Evolutionary conservation across 1,140 invertebrate species (phyloP).

Genomic region (Batillaria attramentaria): DNA sequence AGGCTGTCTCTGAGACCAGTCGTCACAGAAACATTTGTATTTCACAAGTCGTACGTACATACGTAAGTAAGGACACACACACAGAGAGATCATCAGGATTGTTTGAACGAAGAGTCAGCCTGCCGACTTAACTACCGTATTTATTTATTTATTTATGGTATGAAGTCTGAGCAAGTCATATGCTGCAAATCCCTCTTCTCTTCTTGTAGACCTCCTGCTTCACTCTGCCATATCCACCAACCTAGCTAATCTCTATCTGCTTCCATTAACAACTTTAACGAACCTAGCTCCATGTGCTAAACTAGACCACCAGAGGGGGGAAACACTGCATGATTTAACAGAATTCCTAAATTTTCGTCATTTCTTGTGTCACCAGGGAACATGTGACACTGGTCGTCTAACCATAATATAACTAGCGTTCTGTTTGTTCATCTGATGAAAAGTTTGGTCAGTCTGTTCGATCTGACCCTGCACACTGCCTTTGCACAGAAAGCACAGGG

Average conservation of each 20-base stretch:
- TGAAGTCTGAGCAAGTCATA: slow-evolving; percentile 6
- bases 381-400: no score
- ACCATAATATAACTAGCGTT: no score
- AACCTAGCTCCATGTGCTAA: background rate
- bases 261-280: slow-evolving; percentile 27
- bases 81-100: slow-evolving; percentile 19
- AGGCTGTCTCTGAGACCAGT: slow-evolving; percentile 21
- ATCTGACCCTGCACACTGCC: no score
- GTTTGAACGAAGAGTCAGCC: no score
- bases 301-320: background rate
- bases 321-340: background rate
- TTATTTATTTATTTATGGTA: background rate
- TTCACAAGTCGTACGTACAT: no score
- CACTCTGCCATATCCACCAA: background rate
- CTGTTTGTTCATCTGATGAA: no score
- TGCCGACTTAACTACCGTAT: no score
- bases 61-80: no score
- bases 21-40: slow-evolving; percentile 6
- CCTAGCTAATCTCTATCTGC: slow-evolving; percentile 19
- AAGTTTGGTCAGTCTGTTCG: no score
- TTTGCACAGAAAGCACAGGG: no score
- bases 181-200: background rate
- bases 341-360: no score
- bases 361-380: no score
- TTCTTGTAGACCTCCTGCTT: background rate